These are phyloP conservation scores for Drosophila pectinifera DNA, from an alignment of 1,140 invertebrate species.

Conservation along the genomic window DNA sequence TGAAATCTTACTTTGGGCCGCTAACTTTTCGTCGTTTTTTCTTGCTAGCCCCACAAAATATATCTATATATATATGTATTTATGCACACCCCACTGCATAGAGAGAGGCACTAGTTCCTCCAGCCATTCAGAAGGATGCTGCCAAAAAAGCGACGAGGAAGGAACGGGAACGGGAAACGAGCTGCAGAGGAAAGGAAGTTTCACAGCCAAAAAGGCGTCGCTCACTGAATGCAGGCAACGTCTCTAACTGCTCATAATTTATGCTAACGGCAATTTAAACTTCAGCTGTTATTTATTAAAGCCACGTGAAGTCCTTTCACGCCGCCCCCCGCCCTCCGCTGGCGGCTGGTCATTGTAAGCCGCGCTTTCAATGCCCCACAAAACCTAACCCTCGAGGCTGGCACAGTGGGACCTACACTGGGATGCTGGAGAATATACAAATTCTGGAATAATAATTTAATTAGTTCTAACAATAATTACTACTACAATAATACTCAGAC, in stretches of 20 bases:
- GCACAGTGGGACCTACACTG: slow-evolving; percentile 37
- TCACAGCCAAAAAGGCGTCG: slow-evolving; percentile 63
- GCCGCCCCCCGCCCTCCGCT: slow-evolving; percentile 2
- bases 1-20: slow-evolving; percentile 65
- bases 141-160: slow-evolving; percentile 30
- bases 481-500: no score
- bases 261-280: slow-evolving; percentile 82
- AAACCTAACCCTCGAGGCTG: slow-evolving; percentile 3
- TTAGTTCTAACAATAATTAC: neutral
- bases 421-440: no score
- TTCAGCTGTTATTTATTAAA: slow-evolving; percentile 80
- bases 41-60: slow-evolving; percentile 32
- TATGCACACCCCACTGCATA: slow-evolving; percentile 40
- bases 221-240: slow-evolving; percentile 62
- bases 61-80: slow-evolving; percentile 24
- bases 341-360: slow-evolving; percentile 38
- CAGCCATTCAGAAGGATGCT: slow-evolving; percentile 33
- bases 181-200: slow-evolving; percentile 21
- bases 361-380: slow-evolving; percentile 48
- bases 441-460: neutral
- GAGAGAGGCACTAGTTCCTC: slow-evolving; percentile 38
- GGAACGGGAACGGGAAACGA: slow-evolving; percentile 31
- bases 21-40: slow-evolving; percentile 34
- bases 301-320: slow-evolving; percentile 36
- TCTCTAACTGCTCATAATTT: slow-evolving; percentile 79